Percentiles rank a stretch among this genome's conserved stretches.
phyloP scores from a whole-genome alignment of 2,888 invertebrate genomes.

The Drosophila lutescens region DNA sequence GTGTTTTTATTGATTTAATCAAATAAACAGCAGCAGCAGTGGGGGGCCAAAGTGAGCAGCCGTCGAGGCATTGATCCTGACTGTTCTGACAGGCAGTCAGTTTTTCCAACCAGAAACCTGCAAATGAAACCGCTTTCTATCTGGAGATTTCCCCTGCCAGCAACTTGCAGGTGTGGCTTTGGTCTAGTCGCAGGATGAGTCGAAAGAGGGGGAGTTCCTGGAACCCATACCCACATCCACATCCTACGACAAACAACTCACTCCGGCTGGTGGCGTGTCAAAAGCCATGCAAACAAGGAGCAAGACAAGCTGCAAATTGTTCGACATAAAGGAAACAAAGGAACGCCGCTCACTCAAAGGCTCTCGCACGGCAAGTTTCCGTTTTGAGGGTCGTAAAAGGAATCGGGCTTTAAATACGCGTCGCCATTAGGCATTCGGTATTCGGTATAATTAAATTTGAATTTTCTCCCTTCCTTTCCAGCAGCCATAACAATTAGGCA shows the following conservation, averaged over 20 bases:
- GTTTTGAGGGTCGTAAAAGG: slow-evolving; percentile 40
- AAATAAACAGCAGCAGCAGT: slow-evolving; percentile 43
- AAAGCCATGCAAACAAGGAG: slow-evolving; percentile 43
- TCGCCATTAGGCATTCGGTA: slow-evolving; percentile 36
- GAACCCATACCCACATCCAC: background rate
- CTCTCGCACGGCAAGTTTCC: slow-evolving; percentile 26
- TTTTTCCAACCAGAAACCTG: slow-evolving; percentile 4
- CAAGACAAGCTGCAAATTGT: slow-evolving; percentile 33
- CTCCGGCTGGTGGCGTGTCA: slow-evolving; percentile 31
- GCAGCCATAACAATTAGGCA: slow-evolving; percentile 39
- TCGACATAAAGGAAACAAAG: slow-evolving; percentile 17
- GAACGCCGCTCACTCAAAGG: slow-evolving; percentile 7
- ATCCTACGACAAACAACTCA: slow-evolving; percentile 14
- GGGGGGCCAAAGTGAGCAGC: slow-evolving; percentile 14
- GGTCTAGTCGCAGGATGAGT: background rate
- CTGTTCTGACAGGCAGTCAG: slow-evolving; percentile 20
- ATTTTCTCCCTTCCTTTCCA: slow-evolving; percentile 7
- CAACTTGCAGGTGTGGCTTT: slow-evolving; percentile 15
- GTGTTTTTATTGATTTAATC: slow-evolving; percentile 56
- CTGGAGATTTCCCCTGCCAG: background rate
- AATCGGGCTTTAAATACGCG: slow-evolving; percentile 40
- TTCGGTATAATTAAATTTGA: slow-evolving; percentile 47
- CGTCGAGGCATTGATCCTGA: slow-evolving; percentile 19
- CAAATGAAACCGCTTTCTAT: slow-evolving; percentile 1
- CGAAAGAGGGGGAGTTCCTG: background rate